Percentiles rank a stretch among this genome's conserved stretches.
Conservation (phyloP, 2,113 vertebrate genomes). For the Naja naja region DNA sequence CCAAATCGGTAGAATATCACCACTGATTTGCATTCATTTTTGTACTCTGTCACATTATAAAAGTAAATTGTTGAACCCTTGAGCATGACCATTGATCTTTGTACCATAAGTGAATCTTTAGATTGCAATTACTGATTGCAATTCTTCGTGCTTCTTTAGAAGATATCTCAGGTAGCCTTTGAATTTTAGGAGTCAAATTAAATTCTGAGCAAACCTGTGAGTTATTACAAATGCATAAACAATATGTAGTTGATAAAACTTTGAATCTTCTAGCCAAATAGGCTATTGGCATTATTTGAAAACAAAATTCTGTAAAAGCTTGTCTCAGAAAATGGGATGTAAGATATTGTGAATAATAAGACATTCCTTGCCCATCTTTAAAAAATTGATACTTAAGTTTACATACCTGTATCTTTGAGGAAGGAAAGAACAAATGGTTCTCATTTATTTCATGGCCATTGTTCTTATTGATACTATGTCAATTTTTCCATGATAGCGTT, state of each 20-base stretch:
- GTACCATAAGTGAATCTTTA: background rate
- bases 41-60: background rate
- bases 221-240: background rate
- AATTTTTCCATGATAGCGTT: background rate
- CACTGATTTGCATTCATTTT: background rate
- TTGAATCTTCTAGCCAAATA: background rate
- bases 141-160: background rate
- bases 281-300: background rate
- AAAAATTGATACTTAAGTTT: background rate
- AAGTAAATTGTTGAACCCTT: background rate
- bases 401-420: background rate
- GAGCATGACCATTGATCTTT: background rate
- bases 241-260: background rate
- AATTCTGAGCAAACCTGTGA: background rate
- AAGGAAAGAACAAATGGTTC: background rate
- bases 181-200: background rate
- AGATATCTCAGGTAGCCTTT: background rate
- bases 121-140: background rate
- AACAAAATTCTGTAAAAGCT: background rate
- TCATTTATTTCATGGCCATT: background rate
- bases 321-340: background rate
- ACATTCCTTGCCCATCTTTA: background rate
- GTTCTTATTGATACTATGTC: background rate
- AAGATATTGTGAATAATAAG: background rate
- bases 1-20: no score